Base-by-base conservation (phyloP, 2,888 invertebrate genomes). In the Ecliptopera silaceata region DNA sequence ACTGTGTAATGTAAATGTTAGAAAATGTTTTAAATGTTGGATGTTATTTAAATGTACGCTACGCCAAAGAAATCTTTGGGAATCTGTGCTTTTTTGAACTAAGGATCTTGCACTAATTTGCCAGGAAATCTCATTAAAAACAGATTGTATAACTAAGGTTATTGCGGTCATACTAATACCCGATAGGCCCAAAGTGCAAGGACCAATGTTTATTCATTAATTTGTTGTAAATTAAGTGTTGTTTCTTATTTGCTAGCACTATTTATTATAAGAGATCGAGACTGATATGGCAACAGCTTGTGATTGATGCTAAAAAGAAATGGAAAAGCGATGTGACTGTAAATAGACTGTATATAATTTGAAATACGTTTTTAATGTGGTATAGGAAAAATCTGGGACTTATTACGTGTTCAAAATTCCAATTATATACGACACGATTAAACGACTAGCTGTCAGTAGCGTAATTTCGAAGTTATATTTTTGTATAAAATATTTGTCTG, bases 211-310 rank as follows among this genome's bases (percentile, higher is more conserved):
- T 43, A 32, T 22, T 54, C 34, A 45, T 39, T 36, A 42, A 39
- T 20, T 43, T 56, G 10, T 55, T 31, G n/a, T 42, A 34, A 45
- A 46, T 50, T 47, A 22, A 53, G 39, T 52, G 45, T 48, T 26
- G 48, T 55, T 44, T 42, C 12, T 51, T 38, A 39, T 50, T 51
- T 52, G 51, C 47, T 56, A 49, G 52, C 51, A 47, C 42, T 47
- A n/a, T 52, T 48, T 42, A 49, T 54, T 58, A 44, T 64, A 70
- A 70, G 76, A 79, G 84, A 80, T 77, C 77, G 77, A 70, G 74
- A 90, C 89, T 90, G 88, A 89, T 83, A 75, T 69, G 89, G 80
- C 73, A 86, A 86, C 85, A 88, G 76, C 89, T 88, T 87, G 88
- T 85, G 88, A 87, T 85, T 75, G 65, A 57, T 18, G 42, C 48